phyloP scores from a whole-genome alignment of 1,140 invertebrate species.

The Planococcus citri region DNA sequence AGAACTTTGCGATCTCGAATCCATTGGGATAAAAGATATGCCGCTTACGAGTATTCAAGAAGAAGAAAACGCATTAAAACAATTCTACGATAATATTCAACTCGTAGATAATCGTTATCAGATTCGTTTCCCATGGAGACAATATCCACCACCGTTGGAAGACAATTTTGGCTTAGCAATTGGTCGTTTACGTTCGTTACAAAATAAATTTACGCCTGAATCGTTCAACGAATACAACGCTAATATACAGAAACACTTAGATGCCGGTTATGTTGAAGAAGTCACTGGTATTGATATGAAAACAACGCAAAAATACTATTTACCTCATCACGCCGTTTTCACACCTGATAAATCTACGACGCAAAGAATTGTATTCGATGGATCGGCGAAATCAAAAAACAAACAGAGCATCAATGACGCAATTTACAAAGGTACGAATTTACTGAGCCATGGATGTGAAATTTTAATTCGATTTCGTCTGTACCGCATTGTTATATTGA shows the following conservation, averaged over 20 bases:
- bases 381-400: background rate
- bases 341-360: background rate
- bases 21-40: background rate
- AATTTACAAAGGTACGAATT: background rate
- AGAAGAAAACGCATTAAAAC: background rate
- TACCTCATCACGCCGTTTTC: background rate
- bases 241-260: background rate
- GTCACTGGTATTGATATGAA: background rate
- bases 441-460: background rate
- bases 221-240: background rate
- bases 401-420: background rate
- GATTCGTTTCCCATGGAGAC: background rate
- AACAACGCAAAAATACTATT: background rate
- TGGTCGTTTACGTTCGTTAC: background rate
- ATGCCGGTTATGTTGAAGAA: background rate
- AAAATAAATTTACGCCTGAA: background rate
- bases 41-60: background rate
- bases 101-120: background rate
- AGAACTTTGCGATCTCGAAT: background rate
- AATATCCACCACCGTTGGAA: background rate
- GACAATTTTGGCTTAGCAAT: background rate
- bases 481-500: background rate
- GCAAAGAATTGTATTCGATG: background rate
- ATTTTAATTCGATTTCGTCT: background rate
- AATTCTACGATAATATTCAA: background rate